phyloP scores from a whole-genome alignment of 2,797 vertebrate species.

The Phrynocephalus forsythii region DNA sequence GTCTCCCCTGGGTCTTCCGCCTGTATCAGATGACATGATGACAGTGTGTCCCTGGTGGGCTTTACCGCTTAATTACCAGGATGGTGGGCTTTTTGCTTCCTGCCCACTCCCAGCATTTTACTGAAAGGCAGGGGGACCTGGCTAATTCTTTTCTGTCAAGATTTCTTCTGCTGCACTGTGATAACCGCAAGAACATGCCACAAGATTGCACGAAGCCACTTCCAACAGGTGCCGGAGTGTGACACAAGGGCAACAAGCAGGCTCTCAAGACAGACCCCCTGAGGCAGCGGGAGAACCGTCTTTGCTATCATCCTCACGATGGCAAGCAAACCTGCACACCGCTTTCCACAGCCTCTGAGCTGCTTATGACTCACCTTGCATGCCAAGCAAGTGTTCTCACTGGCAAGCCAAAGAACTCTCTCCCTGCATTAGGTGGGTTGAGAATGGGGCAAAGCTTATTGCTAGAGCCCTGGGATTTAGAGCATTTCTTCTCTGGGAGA shows the following conservation, averaged over 20 bases:
- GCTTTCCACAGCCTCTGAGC: not conserved
- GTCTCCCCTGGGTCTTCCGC: slow-evolving; percentile 61
- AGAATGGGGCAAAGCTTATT: not conserved
- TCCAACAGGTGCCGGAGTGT: slow-evolving; percentile 5
- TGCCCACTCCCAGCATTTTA: slow-evolving; percentile 46
- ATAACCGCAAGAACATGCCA: slow-evolving; percentile 57
- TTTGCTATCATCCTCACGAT: slow-evolving; percentile 55
- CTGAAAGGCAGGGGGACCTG: slow-evolving; percentile 59
- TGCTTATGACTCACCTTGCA: not conserved
- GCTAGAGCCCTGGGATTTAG: not conserved
- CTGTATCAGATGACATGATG: slow-evolving; percentile 64
- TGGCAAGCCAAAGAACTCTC: not conserved
- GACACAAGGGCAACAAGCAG: not conserved
- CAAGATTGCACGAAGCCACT: slow-evolving; percentile 36
- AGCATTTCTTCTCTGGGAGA: not conserved
- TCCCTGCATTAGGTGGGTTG: no score
- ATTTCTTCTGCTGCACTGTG: slow-evolving; percentile 42
- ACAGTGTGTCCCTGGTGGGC: slow-evolving; percentile 66
- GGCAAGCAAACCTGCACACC: not conserved
- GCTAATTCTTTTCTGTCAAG: slow-evolving; percentile 32
- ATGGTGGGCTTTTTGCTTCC: slow-evolving; percentile 55
- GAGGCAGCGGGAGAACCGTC: not conserved
- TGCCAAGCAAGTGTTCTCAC: not conserved
- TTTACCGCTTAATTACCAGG: slow-evolving; percentile 74
- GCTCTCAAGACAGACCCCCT: not conserved